Base-by-base conservation (phyloP, 2,113 vertebrate species). In the Hemiprocne comata region DNA sequence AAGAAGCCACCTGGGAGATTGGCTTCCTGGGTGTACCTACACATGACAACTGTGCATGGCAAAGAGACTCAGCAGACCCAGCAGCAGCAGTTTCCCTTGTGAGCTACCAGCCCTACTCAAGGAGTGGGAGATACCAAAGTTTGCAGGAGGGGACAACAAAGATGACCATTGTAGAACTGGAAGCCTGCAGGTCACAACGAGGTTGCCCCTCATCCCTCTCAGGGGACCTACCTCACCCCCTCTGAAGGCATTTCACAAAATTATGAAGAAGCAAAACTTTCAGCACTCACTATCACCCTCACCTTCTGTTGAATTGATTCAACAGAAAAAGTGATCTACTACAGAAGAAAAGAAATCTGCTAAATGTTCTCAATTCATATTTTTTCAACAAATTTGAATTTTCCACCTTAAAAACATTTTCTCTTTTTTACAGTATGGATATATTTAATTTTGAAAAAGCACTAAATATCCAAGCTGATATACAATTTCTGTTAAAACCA, bases 141-240 rank as follows among this genome's bases (percentile, higher is more conserved):
- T n/a, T n/a, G n/a, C n/a, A n/a, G n/a, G n/a, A n/a, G n/a, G n/a
- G n/a, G n/a, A n/a, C n/a, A n/a, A n/a, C n/a, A n/a, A n/a, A n/a
- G n/a, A n/a, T n/a, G n/a, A n/a, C n/a, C n/a, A n/a, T n/a, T n/a
- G n/a, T n/a, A n/a, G n/a, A n/a, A n/a, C n/a, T n/a, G n/a, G n/a
- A n/a, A n/a, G n/a, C n/a, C n/a, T n/a, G n/a, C n/a, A n/a, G n/a
- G n/a, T n/a, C n/a, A n/a, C n/a, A n/a, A n/a, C n/a, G n/a, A n/a
- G 11, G 8, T 13, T 88, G 54, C 4, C 13, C 12, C 3, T 5
- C 11, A 13, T 34, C 25, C 11, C 23, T 73, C 33, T 48, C 29
- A 40, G 0, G 1, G 25, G 17, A 72, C 15, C 53, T 5, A 5
- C 61, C 18, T 48, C n/a, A 50, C 6, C 25, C 33, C 38, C 54